These are phyloP conservation scores for Gisinianus flammeolus DNA, from an alignment of 2,888 invertebrate species.

Conservation along the genomic window DNA sequence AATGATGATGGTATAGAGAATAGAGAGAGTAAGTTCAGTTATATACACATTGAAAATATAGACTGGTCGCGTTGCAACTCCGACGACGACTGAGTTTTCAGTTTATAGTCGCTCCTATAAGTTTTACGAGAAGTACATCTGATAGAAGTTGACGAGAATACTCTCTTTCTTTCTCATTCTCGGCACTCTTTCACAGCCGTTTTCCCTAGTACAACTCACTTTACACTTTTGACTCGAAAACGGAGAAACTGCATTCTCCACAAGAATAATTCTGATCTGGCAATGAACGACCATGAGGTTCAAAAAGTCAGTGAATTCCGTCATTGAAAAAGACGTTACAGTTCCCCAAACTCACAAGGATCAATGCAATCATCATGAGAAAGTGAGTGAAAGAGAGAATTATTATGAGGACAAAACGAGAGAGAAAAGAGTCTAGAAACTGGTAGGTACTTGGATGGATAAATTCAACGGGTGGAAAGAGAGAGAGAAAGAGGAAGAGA, in stretches of 20 bases:
- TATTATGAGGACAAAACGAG: background rate
- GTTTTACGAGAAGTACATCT: constrained; percentile 26
- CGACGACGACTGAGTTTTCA: background rate
- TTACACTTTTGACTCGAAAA: background rate
- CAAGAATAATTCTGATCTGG: too few species aligned
- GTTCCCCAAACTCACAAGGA: too few species aligned
- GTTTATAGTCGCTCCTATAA: constrained; percentile 10
- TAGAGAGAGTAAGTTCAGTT: background rate
- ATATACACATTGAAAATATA: background rate
- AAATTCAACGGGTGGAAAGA: too few species aligned
- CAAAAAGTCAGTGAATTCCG: background rate
- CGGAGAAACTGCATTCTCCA: too few species aligned
- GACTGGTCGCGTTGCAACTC: background rate
- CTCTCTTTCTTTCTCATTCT: background rate
- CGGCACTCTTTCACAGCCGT: constrained; percentile 8
- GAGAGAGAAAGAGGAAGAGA: constrained; percentile 22
- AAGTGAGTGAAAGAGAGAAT: constrained; percentile 27
- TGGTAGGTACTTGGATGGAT: background rate
- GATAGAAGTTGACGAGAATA: constrained; percentile 6
- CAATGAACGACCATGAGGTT: too few species aligned
- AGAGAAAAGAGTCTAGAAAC: background rate
- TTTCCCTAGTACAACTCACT: constrained; percentile 15
- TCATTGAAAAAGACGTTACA: constrained; percentile 7
- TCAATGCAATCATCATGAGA: too few species aligned
- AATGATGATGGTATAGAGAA: constrained; percentile 14